Base-by-base conservation (phyloP, 2,113 vertebrate genomes). In the Elephas maximus region DNA sequence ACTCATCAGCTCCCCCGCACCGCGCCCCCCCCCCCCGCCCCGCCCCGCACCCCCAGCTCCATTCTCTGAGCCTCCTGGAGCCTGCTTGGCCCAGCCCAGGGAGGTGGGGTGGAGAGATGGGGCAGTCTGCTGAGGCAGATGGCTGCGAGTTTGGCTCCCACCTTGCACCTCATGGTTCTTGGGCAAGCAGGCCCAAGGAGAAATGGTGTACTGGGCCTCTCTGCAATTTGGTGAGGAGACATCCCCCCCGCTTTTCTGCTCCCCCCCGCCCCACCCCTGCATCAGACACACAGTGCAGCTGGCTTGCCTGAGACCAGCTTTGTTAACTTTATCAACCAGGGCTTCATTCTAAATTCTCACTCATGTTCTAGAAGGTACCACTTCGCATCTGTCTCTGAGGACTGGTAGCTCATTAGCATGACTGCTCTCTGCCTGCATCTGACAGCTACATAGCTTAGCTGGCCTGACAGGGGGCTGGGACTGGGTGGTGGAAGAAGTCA, bases 361-460 rank as follows among this genome's bases (percentile, higher is more conserved):
- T 44, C 37, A 0, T 23, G 18, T 73, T 96, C 51, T 33, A 44
- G 45, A 92, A 85, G 51, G 41, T 63, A 9, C 18, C 44, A 57
- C 60, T 65, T 67, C 33, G 87, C 48, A 12, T 69, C 30, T 76
- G 30, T 74, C 81, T 63, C 37, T 86, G 26, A 69, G 62, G 45
- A 45, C 37, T 48, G n/a, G 10, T 20, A 1, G 53, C 57, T 60
- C 67, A 53, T 51, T 60, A 45, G 23, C 6, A 4, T n/a, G 60
- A 6, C 2, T 41, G 4, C 12, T 51, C 20, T 65, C 57, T 23
- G 28, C 48, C 45, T 60, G 48, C 37, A 44, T n/a, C 53, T 57
- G 24, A 30, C 15, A 11, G 21, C 69, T 11, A 21, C n/a, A n/a
- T 28, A 4, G 1, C 6, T 44, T 0, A 5, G 76, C 48, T n/a